Conservation (phyloP, 2,888 invertebrate species). For the Drosophila siamana region DNA sequence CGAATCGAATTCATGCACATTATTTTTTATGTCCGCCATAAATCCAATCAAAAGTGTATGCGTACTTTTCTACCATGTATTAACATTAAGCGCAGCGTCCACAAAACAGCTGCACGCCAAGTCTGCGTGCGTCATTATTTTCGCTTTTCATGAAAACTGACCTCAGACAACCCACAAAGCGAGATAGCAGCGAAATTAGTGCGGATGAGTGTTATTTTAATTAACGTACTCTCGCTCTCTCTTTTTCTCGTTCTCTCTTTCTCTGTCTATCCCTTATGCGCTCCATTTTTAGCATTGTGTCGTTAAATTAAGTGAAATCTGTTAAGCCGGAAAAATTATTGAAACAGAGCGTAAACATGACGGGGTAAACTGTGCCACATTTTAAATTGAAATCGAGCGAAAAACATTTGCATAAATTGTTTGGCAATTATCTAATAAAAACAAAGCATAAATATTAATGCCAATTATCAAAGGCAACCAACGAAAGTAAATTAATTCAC, state of each 20-base stretch:
- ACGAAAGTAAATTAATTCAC: conserved; percentile 44
- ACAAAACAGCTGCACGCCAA: neutral
- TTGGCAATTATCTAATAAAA: conserved; percentile 47
- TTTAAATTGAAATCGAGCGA: conserved; percentile 7
- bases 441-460: conserved; percentile 44
- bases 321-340: conserved; percentile 6
- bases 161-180: neutral
- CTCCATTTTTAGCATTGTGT: neutral
- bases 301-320: conserved; percentile 46
- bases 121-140: neutral
- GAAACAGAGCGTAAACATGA: conserved; percentile 56
- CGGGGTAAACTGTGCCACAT: conserved; percentile 11
- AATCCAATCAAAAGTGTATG: neutral
- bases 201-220: neutral
- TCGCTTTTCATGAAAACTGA: conserved; percentile 4
- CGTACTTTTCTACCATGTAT: too few relatives aligned
- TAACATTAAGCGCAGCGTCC: neutral
- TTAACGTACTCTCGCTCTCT: neutral
- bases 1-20: neutral
- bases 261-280: too few relatives aligned
- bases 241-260: neutral
- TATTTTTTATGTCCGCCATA: neutral
- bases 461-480: conserved; percentile 24
- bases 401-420: conserved; percentile 21
- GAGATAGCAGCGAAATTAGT: neutral